Conservation (phyloP, 2,888 invertebrate species). For the Crepidodera aurea region DNA sequence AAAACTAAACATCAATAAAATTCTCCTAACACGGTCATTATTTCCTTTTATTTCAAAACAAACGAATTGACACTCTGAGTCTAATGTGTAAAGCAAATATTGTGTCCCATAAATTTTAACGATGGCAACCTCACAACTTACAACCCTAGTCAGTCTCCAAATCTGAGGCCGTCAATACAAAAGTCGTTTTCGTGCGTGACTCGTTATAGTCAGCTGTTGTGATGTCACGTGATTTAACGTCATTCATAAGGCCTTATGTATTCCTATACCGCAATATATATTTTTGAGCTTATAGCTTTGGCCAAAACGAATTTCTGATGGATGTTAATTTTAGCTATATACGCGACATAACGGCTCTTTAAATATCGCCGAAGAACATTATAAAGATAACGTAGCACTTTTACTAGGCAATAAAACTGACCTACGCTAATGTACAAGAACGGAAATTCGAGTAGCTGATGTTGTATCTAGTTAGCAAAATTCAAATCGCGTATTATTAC, state of each 20-base stretch:
- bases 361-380: conserved; percentile 2
- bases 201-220: conserved; percentile 57
- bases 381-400: conserved; percentile 47
- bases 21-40: background rate
- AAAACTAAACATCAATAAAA: conserved; percentile 8
- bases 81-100: conserved; percentile 26
- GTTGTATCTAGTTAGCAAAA: background rate
- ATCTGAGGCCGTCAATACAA: conserved; percentile 23
- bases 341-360: background rate
- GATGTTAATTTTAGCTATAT: conserved; percentile 1
- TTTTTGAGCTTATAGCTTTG: conserved; percentile 1
- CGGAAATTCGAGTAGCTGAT: background rate
- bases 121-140: conserved; percentile 10
- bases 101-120: conserved; percentile 26
- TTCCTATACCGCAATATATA: conserved; percentile 3
- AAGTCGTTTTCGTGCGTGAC: conserved; percentile 51
- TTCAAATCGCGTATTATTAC: background rate
- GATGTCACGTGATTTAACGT: conserved; percentile 51
- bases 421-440: conserved; percentile 50
- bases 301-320: background rate
- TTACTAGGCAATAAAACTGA: conserved; percentile 63
- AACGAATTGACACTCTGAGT: conserved; percentile 21
- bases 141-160: conserved; percentile 16
- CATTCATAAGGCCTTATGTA: conserved; percentile 19
- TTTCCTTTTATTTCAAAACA: conserved; percentile 16